Evolutionary conservation across 2,888 invertebrate genomes (phyloP).

Genomic region (Hyposoter dolosus): DNA sequence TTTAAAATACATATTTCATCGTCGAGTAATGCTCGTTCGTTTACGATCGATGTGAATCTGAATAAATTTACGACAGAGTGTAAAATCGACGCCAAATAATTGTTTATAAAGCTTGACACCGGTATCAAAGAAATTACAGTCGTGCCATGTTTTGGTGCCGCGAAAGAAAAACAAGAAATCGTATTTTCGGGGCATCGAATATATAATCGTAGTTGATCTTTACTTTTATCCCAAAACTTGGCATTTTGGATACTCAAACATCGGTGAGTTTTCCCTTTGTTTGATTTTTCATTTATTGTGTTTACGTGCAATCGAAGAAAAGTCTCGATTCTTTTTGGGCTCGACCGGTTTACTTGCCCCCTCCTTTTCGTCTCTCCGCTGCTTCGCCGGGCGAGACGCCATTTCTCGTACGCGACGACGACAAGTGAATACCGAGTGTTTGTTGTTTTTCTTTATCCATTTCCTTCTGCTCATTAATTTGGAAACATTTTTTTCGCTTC

Average conservation of each 20-base stretch:
- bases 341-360: slow-evolving; percentile 31
- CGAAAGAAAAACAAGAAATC: background rate
- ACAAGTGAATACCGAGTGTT: slow-evolving; percentile 32
- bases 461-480: background rate
- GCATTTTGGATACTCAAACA: background rate
- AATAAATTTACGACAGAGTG: background rate
- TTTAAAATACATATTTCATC: background rate
- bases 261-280: slow-evolving; percentile 14
- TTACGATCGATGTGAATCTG: background rate
- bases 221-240: background rate
- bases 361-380: background rate
- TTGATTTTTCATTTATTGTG: background rate
- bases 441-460: background rate
- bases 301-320: slow-evolving; percentile 18
- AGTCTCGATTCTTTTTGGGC: slow-evolving; percentile 12
- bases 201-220: background rate
- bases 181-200: background rate
- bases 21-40: background rate
- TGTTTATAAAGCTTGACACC: background rate
- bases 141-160: background rate
- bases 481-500: background rate
- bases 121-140: background rate
- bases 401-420: slow-evolving; percentile 31
- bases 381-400: slow-evolving; percentile 17
- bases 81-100: background rate